phyloP scores from a whole-genome alignment of 2,888 invertebrate species.

The Deilephila elpenor region DNA sequence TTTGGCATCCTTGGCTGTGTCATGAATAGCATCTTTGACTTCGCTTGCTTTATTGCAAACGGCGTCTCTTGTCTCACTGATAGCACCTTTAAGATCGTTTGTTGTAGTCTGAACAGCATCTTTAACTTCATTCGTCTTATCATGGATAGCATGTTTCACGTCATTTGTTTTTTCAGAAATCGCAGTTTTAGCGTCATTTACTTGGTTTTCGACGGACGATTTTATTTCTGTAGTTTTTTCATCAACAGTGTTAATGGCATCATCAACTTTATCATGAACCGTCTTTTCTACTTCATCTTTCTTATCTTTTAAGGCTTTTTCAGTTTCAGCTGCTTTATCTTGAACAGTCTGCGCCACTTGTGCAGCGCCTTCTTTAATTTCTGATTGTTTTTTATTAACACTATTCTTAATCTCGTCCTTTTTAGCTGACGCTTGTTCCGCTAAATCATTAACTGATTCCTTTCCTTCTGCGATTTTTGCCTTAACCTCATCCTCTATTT shows the following conservation, averaged over 20 bases:
- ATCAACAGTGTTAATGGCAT: slow-evolving; percentile 49
- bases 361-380: slow-evolving; percentile 55
- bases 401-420: slow-evolving; percentile 65
- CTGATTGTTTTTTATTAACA: slow-evolving; percentile 59
- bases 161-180: slow-evolving; percentile 42
- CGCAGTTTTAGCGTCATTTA: slow-evolving; percentile 53
- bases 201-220: slow-evolving; percentile 53
- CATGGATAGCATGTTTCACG: slow-evolving; percentile 43
- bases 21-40: slow-evolving; percentile 39
- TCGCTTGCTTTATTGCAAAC: slow-evolving; percentile 53
- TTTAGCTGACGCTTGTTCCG: slow-evolving; percentile 64
- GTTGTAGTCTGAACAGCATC: slow-evolving; percentile 44
- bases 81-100: slow-evolving; percentile 46
- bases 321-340: slow-evolving; percentile 55
- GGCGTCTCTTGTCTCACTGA: slow-evolving; percentile 49
- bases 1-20: slow-evolving; percentile 46
- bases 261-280: slow-evolving; percentile 51
- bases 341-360: slow-evolving; percentile 50
- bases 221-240: slow-evolving; percentile 49
- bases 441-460: slow-evolving; percentile 64
- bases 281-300: slow-evolving; percentile 55
- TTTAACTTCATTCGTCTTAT: slow-evolving; percentile 44
- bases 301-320: slow-evolving; percentile 52
- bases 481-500: slow-evolving; percentile 74
- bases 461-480: slow-evolving; percentile 69